These are phyloP conservation scores for Knipowitschia caucasica DNA, from an alignment of 2,797 vertebrate genomes.

Conservation along the genomic window DNA sequence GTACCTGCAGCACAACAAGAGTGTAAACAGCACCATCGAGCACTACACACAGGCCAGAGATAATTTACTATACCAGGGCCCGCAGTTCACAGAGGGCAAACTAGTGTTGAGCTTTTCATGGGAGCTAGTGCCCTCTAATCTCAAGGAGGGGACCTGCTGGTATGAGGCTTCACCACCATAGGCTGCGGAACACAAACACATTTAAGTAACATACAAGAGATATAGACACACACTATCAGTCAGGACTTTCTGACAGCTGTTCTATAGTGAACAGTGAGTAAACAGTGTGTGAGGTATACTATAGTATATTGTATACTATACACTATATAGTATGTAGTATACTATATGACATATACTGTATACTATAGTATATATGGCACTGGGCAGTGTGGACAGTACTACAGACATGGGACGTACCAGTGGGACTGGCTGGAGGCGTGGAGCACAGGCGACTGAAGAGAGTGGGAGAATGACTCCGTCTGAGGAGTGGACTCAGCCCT, in stretches of 20 bases:
- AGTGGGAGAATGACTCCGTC: constrained; percentile 92
- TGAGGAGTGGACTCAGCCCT: constrained; percentile 90
- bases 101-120: constrained; percentile 96
- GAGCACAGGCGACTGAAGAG: constrained; percentile 84
- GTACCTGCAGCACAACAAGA: constrained; percentile 49
- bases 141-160: constrained; percentile 83
- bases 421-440: constrained; percentile 84
- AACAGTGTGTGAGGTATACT: too few relatives aligned
- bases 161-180: constrained; percentile 69
- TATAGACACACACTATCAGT: too few relatives aligned
- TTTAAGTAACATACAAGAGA: neutral
- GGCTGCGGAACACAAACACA: constrained; percentile 28
- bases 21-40: neutral
- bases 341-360: too few relatives aligned
- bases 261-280: too few relatives aligned
- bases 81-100: constrained; percentile 90
- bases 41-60: neutral
- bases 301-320: too few relatives aligned
- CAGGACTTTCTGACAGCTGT: too few relatives aligned
- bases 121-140: constrained; percentile 82
- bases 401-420: constrained; percentile 44
- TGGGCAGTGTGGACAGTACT: too few relatives aligned
- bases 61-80: constrained; percentile 68
- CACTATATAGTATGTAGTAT: too few relatives aligned
- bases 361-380: too few relatives aligned